Percentiles rank a stretch among this genome's conserved stretches.
phyloP scores from a whole-genome alignment of 2,113 vertebrate genomes.

The Bos indicus region DNA sequence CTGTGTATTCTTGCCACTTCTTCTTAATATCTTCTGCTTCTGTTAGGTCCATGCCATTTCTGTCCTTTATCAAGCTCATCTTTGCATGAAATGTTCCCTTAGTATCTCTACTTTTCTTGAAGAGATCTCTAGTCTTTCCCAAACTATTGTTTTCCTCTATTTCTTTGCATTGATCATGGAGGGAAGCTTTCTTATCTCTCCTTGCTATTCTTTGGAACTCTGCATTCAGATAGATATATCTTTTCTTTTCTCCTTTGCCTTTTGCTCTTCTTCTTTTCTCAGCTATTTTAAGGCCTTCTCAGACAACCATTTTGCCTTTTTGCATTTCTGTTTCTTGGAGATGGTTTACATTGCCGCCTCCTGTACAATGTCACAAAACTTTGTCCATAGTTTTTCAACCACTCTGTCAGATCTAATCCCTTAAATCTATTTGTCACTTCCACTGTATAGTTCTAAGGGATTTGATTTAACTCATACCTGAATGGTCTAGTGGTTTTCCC shows the following conservation, averaged over 20 bases:
- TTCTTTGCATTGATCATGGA: neutral
- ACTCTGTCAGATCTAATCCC: neutral
- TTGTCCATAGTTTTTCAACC: neutral
- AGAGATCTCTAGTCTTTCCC: neutral
- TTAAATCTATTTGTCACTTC: neutral
- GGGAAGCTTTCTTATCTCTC: neutral
- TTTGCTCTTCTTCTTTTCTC: neutral
- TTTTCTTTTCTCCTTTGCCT: neutral
- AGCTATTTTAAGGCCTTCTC: neutral
- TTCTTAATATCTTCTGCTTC: neutral
- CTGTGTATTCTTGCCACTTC: neutral
- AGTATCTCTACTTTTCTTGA: neutral
- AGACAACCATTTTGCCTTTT: neutral
- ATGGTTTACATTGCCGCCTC: neutral
- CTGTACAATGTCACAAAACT: neutral
- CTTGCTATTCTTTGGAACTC: neutral
- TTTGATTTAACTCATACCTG: neutral
- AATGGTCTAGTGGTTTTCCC: neutral
- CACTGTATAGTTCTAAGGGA: neutral
- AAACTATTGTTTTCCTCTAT: neutral
- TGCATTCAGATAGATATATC: neutral
- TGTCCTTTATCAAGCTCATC: accelerated
- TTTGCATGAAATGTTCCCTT: neutral
- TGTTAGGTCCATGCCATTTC: neutral
- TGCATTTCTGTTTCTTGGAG: neutral